These are phyloP conservation scores for Balearica regulorum DNA, from an alignment of 2,797 vertebrate species.

Conservation along the genomic window DNA sequence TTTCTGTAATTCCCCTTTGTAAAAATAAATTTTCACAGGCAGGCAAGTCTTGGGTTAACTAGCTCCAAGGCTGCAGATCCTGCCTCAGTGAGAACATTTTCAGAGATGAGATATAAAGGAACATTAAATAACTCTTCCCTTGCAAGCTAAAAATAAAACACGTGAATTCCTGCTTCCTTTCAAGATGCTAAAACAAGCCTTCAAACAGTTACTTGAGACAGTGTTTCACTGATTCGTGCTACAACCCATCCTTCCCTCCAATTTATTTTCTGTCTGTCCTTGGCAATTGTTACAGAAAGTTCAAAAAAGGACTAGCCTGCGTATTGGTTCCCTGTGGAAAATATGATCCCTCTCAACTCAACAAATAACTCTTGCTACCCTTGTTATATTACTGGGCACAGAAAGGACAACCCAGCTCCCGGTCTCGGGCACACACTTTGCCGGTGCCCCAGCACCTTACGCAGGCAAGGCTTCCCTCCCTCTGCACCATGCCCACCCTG, in stretches of 20 bases:
- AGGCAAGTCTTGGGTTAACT: constrained; percentile 19
- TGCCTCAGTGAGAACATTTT: constrained; percentile 9
- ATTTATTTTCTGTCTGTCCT: neutral
- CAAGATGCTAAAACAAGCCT: constrained; percentile 20
- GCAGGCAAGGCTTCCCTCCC: neutral
- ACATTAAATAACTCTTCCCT: constrained; percentile 45
- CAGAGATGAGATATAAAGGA: constrained; percentile 25
- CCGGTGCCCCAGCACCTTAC: neutral
- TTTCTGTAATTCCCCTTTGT: neutral
- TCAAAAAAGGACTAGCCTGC: neutral
- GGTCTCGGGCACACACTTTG: neutral
- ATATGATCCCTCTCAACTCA: neutral
- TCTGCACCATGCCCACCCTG: neutral
- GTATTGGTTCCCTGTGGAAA: neutral
- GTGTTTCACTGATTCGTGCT: neutral
- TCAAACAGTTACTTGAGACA: constrained; percentile 21
- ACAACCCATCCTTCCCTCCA: neutral
- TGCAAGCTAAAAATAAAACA: constrained; percentile 54
- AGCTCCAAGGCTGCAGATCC: neutral
- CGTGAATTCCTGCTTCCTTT: constrained; percentile 37
- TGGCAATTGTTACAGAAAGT: neutral
- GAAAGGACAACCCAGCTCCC: neutral
- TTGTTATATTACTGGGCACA: neutral
- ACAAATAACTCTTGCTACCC: neutral
- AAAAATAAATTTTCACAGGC: constrained; percentile 8